Conservation (phyloP, 1,140 invertebrate species). For the Theocolax elegans region DNA sequence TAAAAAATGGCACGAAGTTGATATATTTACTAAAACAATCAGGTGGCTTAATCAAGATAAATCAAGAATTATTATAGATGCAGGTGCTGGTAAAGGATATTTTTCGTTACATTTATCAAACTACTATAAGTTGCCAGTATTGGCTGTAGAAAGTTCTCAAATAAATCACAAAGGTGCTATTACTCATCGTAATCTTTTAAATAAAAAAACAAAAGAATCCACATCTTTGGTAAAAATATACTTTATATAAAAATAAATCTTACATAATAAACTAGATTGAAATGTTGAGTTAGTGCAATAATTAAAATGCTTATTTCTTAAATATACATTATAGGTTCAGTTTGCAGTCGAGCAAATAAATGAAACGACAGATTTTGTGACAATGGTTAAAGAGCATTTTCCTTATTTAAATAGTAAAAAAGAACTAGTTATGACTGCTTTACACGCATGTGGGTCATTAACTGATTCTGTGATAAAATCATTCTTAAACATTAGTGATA, state of each 20-base stretch:
- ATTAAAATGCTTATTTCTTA: no score
- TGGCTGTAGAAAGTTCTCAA: conserved; percentile 81
- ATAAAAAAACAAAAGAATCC: conserved; percentile 57
- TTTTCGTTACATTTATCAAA: conserved; percentile 79
- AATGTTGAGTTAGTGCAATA: no score
- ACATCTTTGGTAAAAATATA: conserved; percentile 44
- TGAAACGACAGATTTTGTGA: conserved; percentile 66
- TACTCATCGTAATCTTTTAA: conserved; percentile 71
- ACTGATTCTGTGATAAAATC: conserved; percentile 79
- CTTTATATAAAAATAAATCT: no score
- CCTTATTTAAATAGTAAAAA: conserved; percentile 47
- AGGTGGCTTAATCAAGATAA: conserved; percentile 47
- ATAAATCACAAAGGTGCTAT: conserved; percentile 74
- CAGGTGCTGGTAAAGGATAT: conserved; percentile 89
- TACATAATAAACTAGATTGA: no score
- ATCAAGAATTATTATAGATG: conserved; percentile 74
- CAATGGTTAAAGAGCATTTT: conserved; percentile 67
- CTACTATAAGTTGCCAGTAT: conserved; percentile 76
- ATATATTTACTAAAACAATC: conserved; percentile 65
- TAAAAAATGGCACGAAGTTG: conserved; percentile 88
- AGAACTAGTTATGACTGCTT: conserved; percentile 75
- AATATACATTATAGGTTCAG: conserved; percentile 51
- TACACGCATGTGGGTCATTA: conserved; percentile 92
- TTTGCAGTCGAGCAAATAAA: conserved; percentile 55
- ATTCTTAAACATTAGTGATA: conserved; percentile 72